Evolutionary conservation across 2,113 vertebrate genomes (phyloP), one percentile per base, ranked within the genome.

Genomic region (Burhinus oedicnemus): DNA sequence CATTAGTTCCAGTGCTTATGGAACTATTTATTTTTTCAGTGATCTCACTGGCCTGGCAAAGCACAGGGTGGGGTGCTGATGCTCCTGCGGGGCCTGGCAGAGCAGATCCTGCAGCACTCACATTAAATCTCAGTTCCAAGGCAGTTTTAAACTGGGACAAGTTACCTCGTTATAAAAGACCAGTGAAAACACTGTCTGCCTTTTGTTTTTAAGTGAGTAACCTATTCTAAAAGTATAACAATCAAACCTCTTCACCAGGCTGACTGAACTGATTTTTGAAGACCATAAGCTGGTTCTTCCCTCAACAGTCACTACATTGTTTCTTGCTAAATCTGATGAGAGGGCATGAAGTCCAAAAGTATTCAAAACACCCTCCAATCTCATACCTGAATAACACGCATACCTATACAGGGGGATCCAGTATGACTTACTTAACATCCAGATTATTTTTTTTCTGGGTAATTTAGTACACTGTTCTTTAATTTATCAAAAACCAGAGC

Each of bases 11-110:
- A 95, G 40, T 36, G 57, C 65, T 96, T 89, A 44, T 82, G 89
- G 90, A 96, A 79, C 91, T 90, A 71, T 42, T 96, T 96, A 81
- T 93, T 95, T 95, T 95, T 89, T 55, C 83, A 91, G 70, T 91
- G 94, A 95, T 72, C 77, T 97, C 95, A 96, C 52, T 79, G 57
- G 74, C 65, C 69, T 64, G 84, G 87, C 78, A 87, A 94, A 69
- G 81, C 61, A 1, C 38, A 89, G 95, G 84, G 89, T 65, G 87
- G 89, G 65, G 89, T 60, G 61, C 81, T 61, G 81, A 94, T 91
- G 81, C 80, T 95, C 69, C 30, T 84, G 76, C 1, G 0, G 23
- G 55, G 69, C 65, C 87, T 85, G 74, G 69, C 77, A 91, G 86
- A 92, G 72, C 6, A 1, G 11, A 88, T 58, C 45, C 68, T 66